phyloP scores from a whole-genome alignment of 2,888 invertebrate genomes.

The Dryobota labecula region DNA sequence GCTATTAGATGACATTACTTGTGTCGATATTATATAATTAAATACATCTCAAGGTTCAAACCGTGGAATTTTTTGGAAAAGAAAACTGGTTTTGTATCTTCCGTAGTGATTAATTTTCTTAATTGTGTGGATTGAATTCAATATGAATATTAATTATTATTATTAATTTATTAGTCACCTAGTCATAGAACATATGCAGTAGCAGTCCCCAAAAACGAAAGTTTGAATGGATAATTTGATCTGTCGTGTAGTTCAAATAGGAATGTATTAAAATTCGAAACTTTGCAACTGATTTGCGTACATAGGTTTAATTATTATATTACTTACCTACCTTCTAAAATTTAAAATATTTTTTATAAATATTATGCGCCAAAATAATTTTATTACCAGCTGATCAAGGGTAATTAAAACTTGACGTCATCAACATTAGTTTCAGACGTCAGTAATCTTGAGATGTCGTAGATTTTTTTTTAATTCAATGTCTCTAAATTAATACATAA shows the following conservation, averaged over 20 bases:
- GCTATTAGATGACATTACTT: conserved; percentile 45
- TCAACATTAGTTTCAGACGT: not conserved
- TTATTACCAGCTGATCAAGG: conserved; percentile 32
- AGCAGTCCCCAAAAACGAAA: conserved; percentile 24
- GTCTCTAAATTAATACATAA: not conserved
- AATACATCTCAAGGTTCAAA: conserved; percentile 58
- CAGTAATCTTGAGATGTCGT: conserved; percentile 33
- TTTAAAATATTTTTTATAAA: not conserved
- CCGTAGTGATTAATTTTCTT: conserved; percentile 47
- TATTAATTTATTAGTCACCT: conserved; percentile 14
- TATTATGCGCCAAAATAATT: not conserved
- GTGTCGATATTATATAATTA: conserved; percentile 58
- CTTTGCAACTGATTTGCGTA: not conserved
- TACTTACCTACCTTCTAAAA: not conserved
- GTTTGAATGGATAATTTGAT: conserved; percentile 4
- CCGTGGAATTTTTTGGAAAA: conserved; percentile 62
- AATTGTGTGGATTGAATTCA: conserved; percentile 10
- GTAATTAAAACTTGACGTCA: conserved; percentile 41
- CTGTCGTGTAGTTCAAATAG: not conserved
- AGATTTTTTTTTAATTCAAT: conserved; percentile 7
- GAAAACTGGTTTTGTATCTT: conserved; percentile 61
- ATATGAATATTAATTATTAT: conserved; percentile 32
- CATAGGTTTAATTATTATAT: not conserved
- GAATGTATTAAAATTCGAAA: not conserved
- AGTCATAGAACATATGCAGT: not conserved